phyloP scores from a whole-genome alignment of 2,888 invertebrate genomes.

The Lasioglossum morio region DNA sequence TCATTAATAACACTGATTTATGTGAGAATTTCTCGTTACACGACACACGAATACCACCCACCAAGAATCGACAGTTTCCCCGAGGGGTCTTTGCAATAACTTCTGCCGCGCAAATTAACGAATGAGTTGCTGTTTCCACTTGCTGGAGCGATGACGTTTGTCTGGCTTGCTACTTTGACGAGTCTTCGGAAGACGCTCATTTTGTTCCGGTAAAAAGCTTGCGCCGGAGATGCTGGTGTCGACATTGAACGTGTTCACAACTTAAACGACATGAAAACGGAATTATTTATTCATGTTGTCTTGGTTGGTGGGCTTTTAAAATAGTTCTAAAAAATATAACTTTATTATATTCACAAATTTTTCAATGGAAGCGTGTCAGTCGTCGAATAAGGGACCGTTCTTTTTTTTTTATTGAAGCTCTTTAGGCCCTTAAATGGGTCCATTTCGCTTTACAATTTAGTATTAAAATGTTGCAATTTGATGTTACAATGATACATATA shows the following conservation, averaged over 20 bases:
- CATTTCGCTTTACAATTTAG: no score
- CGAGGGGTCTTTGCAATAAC: slow-evolving; percentile 65
- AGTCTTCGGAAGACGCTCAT: slow-evolving; percentile 42
- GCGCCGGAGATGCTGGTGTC: neutral
- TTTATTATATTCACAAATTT: no score
- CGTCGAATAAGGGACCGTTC: neutral
- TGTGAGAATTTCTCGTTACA: slow-evolving; percentile 70
- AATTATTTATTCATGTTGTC: neutral
- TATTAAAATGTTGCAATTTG: no score
- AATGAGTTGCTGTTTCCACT: slow-evolving; percentile 71
- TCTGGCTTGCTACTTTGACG: slow-evolving; percentile 56
- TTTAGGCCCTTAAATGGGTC: no score
- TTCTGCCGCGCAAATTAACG: slow-evolving; percentile 72
- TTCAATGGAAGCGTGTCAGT: no score
- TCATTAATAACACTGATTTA: slow-evolving; percentile 75
- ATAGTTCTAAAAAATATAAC: neutral
- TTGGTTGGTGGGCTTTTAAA: neutral
- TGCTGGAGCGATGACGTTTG: slow-evolving; percentile 53
- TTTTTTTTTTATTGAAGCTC: no score
- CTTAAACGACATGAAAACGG: neutral
- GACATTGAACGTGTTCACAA: neutral
- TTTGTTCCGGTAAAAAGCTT: neutral
- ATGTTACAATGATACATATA: no score
- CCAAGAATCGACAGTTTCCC: slow-evolving; percentile 71
- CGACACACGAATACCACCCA: slow-evolving; percentile 54